Evolutionary conservation across 2,797 vertebrate species (phyloP).

Genomic region (Masticophis lateralis): DNA sequence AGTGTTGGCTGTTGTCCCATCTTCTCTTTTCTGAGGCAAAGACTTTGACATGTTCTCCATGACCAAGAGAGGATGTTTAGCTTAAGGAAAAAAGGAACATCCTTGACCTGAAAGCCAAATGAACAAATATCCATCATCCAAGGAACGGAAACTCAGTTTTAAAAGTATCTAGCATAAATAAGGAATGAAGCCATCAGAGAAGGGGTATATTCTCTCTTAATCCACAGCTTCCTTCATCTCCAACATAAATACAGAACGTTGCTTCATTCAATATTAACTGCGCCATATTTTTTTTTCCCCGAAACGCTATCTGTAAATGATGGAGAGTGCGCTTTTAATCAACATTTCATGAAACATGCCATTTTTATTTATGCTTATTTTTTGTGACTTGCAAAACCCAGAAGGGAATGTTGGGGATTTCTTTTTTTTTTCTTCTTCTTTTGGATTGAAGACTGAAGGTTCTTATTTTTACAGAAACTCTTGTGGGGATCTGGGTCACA

Average conservation of each 20-base stretch:
- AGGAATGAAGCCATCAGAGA: background rate
- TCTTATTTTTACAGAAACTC: background rate
- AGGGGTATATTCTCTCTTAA: background rate
- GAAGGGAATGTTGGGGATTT: background rate
- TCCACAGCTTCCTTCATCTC: background rate
- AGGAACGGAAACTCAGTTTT: background rate
- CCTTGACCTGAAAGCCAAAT: background rate
- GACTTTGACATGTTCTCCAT: background rate
- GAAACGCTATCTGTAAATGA: background rate
- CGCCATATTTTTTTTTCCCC: rapidly evolving
- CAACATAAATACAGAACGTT: background rate
- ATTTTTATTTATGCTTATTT: background rate
- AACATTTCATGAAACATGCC: background rate
- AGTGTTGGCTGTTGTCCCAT: background rate
- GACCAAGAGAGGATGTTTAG: background rate
- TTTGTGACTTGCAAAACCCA: background rate
- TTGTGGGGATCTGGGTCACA: background rate
- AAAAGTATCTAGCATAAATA: background rate
- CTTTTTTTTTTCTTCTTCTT: background rate
- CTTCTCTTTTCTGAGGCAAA: background rate
- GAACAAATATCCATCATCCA: background rate
- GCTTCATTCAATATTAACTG: background rate
- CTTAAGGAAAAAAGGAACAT: background rate
- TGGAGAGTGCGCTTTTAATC: background rate
- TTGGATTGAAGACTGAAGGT: too few species aligned